A percentile compares a stretch with the other conserved stretches of the same genome.
Conservation (phyloP, 2,797 vertebrate species). For the Poecilia picta region DNA sequence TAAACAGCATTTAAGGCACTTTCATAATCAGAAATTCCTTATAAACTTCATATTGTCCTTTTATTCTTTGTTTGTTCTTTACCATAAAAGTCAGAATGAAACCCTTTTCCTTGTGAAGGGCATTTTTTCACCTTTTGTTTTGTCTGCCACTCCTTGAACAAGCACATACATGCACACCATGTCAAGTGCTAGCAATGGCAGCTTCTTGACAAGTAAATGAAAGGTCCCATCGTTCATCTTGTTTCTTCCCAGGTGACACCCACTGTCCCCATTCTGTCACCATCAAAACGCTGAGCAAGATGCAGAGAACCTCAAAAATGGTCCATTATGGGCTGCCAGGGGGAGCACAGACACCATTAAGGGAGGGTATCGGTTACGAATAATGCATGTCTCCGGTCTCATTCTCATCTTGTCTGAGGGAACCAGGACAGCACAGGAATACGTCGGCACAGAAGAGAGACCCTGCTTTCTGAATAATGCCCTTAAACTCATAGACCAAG, state of each 20-base stretch:
- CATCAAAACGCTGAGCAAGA: conserved; percentile 77
- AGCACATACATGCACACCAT: conserved; percentile 67
- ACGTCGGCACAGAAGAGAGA: conserved; percentile 61
- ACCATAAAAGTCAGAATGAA: conserved; percentile 27
- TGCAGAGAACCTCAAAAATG: conserved; percentile 78
- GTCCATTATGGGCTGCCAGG: conserved; percentile 81
- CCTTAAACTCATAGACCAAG: conserved; percentile 53
- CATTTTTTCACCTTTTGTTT: conserved; percentile 56
- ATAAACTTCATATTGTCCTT: conserved; percentile 17
- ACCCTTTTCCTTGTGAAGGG: conserved; percentile 48
- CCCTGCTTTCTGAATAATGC: conserved; percentile 47
- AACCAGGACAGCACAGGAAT: conserved; percentile 55
- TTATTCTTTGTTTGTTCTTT: conserved; percentile 15
- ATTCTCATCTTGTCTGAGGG: conserved; percentile 71
- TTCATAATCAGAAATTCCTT: conserved; percentile 13
- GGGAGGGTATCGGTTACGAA: conserved; percentile 82
- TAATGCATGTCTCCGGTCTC: conserved; percentile 82
- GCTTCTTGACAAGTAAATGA: conserved; percentile 80
- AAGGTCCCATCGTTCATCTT: conserved; percentile 76
- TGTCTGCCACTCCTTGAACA: conserved; percentile 56
- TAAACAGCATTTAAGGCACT: conserved; percentile 9
- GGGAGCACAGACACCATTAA: conserved; percentile 80
- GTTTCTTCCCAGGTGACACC: conserved; percentile 81
- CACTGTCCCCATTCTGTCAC: conserved; percentile 84
- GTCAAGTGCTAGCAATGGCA: conserved; percentile 71